Evolutionary conservation across 1,140 invertebrate genomes (phyloP), one percentile per base, ranked within the genome.

Genomic region (Lerema accius): DNA sequence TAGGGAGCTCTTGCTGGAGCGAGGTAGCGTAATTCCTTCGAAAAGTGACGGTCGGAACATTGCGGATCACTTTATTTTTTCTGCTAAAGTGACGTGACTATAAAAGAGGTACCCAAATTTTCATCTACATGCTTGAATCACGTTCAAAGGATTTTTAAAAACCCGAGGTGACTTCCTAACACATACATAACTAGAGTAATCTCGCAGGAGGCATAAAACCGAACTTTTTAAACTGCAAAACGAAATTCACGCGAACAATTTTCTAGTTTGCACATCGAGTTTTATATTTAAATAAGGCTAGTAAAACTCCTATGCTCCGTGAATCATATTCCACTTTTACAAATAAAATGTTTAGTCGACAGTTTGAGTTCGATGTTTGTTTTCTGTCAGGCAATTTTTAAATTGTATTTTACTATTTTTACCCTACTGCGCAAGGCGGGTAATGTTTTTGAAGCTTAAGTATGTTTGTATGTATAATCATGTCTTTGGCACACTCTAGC

Each of bases 141-240:
- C 42, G 55, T 58, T 35, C 55, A 58, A 35, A 58, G 55, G 55
- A 58, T 58, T 58, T 56, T 58, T 32, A 46, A 58, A 45, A 42
- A 55, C 26, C 43, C 42, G 55, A 43, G 28, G 28, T 35, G 28
- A 15, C 10, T 46, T 16, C 55, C 42, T 46, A 43, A 43, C 40
- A 58, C 28, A 58, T 58, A 58, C 13, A 42, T 45, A 45, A 56
- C 40, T 56, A 35, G 14, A 28, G 10, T 56, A 56, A 45, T 45
- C 53, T 56, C 53, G 13, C 13, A n/a, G 46, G 42, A 58, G 14
- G 26, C 19, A 37, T 55, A 42, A 51, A 40, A 53, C 14, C 7
- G 16, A 19, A 15, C 39, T 42, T 58, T 35, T 43, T 46, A 58
- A 45, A 35, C 53, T 40, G 35, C 4, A n/a, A 37, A 56, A 11